These are phyloP conservation scores for Subacronicta megacephala DNA, from an alignment of 2,888 invertebrate species.

Conservation along the genomic window DNA sequence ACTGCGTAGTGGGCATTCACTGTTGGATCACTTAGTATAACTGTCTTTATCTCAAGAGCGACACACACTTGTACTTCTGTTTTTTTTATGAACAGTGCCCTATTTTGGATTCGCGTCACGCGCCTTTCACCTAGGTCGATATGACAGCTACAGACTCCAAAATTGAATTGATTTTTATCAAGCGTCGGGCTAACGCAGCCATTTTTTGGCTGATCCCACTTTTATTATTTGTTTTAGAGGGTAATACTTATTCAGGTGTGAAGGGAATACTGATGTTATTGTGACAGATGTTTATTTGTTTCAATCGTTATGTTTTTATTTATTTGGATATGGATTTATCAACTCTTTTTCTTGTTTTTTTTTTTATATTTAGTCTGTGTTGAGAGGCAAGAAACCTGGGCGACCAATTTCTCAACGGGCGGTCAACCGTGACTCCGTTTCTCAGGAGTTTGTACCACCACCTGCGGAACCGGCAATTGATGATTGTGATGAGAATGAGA, in stretches of 20 bases:
- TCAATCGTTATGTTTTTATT: conserved; percentile 18
- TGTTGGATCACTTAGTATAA: too few relatives aligned
- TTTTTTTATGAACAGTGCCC: not conserved
- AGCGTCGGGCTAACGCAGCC: conserved; percentile 65
- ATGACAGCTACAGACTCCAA: conserved; percentile 70
- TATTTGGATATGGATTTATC: conserved; percentile 30
- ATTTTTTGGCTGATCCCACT: conserved; percentile 67
- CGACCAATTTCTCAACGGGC: too few relatives aligned
- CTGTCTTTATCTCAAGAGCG: not conserved
- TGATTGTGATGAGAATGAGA: too few relatives aligned
- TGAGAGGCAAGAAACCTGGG: too few relatives aligned
- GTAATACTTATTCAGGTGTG: conserved; percentile 60
- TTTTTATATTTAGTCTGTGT: too few relatives aligned
- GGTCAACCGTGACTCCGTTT: too few relatives aligned
- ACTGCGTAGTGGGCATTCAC: too few relatives aligned
- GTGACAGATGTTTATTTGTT: conserved; percentile 48
- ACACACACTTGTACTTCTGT: conserved; percentile 39
- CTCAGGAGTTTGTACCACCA: too few relatives aligned
- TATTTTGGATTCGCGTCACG: conserved; percentile 65
- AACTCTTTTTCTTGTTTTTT: not conserved
- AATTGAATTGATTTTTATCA: conserved; percentile 77
- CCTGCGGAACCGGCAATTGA: too few relatives aligned
- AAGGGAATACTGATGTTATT: conserved; percentile 57
- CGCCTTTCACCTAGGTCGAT: conserved; percentile 65
- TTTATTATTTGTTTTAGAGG: conserved; percentile 67